Evolutionary conservation across 2,113 vertebrate species (phyloP).

Genomic region (Mystacornis crossleyi): DNA sequence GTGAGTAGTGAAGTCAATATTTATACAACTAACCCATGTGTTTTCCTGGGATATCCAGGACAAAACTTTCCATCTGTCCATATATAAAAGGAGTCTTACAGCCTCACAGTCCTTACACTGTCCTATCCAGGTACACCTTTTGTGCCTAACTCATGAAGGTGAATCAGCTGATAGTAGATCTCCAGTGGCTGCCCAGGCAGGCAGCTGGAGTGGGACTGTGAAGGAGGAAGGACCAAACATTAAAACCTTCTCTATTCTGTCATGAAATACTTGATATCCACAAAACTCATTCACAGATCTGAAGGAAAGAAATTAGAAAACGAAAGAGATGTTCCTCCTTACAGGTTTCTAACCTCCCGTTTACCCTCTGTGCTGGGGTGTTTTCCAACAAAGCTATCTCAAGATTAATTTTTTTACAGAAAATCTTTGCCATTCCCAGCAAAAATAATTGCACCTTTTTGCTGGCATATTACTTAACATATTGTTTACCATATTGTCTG

Average conservation of each 20-base stretch:
- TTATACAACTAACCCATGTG: background rate
- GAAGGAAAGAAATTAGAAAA: background rate
- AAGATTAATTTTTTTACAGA: background rate
- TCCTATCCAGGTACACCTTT: background rate
- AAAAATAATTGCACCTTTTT: background rate
- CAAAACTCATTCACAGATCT: background rate
- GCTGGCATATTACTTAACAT: background rate
- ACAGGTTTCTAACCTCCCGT: rapidly evolving
- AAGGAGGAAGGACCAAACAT: background rate
- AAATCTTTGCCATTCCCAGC: background rate
- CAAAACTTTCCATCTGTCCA: background rate
- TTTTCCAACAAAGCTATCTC: background rate
- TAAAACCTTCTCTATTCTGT: background rate
- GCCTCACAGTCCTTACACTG: background rate
- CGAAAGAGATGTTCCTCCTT: background rate
- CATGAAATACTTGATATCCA: background rate
- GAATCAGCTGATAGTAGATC: background rate
- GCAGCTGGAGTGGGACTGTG: background rate
- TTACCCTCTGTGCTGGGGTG: background rate
- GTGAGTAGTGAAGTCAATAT: background rate
- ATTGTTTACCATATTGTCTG: background rate
- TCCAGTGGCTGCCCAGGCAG: background rate
- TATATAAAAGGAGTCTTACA: background rate
- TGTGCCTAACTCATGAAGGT: background rate
- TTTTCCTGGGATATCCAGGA: background rate